Evolutionary conservation across 2,888 invertebrate genomes (phyloP), one percentile per base, ranked within the genome.

Genomic region (Pterostichus niger): DNA sequence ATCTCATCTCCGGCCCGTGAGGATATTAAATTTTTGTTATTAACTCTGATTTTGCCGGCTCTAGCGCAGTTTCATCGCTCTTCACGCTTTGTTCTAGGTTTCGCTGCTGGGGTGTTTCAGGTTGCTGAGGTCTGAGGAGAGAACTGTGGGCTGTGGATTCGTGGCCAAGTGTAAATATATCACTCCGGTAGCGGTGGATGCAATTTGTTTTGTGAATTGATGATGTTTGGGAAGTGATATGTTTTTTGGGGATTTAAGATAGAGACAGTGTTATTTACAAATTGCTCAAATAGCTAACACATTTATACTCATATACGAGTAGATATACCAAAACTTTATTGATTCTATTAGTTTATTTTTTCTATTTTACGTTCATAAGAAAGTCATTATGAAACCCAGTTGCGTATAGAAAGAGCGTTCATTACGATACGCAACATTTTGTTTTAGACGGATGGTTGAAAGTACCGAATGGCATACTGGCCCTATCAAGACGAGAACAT

Each of bases 1-100:
- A 79, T 79, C 79, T 61, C 64, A 79, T 79, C 79, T 52, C 79
- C 68, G 79, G 46, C 79, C 46, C n/a, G 33, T 68, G 46, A 40
- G 68, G 79, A 79, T 79, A 79, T 79, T 61, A 79, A 79, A 79
- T 79, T 79, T 79, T 64, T 68, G 64, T 49, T 79, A 79, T 61
- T 79, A 79, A 64, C 79, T 79, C 64, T 79, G 79, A 79, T 79
- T 79, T 68, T 33, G 24, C n/a, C 35, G 56, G 35, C 56, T 9
- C 40, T n/a, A 44, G 40, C 13, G 15, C 35, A 35, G 64, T 56
- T 56, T 17, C 56, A 56, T 56, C 56, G 56, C 17, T 56, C 56
- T 64, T 64, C 68, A 71, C 46, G 68, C 68, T 71, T 56, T 56
- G 56, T 56, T 56, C 56, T 56, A 17, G 56, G 9, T 56, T 56